Evolutionary conservation across 2,797 vertebrate genomes (phyloP), one percentile per base, ranked within the genome.

Genomic region (Aeoliscus strigatus): DNA sequence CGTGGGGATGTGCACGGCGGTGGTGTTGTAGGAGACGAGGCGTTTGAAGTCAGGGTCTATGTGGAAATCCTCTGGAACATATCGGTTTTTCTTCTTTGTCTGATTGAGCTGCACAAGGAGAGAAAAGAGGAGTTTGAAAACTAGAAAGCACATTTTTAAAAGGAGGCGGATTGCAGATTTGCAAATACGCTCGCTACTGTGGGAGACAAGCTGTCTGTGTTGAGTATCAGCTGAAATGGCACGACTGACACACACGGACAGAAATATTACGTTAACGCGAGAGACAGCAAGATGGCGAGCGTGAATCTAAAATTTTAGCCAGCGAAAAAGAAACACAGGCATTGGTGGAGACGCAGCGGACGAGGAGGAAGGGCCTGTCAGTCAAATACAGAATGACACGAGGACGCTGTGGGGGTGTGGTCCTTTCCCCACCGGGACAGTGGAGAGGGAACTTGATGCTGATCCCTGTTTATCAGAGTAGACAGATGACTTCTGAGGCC

Each of bases 1-100:
- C 0, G 96, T 98, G 8, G 96, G 94, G 67, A 98, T 98, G 66
- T 98, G 94, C 39, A 98, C 94, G 0, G 94, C 95, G 5, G 94
- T 91, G 30, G 92, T 89, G 44, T 96, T 94, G 79, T 92, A 96
- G 12, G 92, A 94, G 0, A 94, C 91, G 7, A 83, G 84, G 0
- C 94, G 83, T 32, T 90, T 89, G 77, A 97, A 97, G 62, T 88
- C 83, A 1, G 90, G 84, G 70, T 97, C 93, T 0, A 89, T 71
- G 17, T 90, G 77, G 53, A 98, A 94, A 6, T 92, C 88, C 1
- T 91, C 88, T 1, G 91, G 92, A 62, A 85, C 86, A 63, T 92
- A 90, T 40, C 84, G 55, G 50, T 82, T 89, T 63, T 87, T 89
- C 48, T 78, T 86, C 24, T 90, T 88, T 6, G 88, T 92, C 37